Evolutionary conservation across 2,888 invertebrate species (phyloP).

Genomic region (Pandemis corylana): DNA sequence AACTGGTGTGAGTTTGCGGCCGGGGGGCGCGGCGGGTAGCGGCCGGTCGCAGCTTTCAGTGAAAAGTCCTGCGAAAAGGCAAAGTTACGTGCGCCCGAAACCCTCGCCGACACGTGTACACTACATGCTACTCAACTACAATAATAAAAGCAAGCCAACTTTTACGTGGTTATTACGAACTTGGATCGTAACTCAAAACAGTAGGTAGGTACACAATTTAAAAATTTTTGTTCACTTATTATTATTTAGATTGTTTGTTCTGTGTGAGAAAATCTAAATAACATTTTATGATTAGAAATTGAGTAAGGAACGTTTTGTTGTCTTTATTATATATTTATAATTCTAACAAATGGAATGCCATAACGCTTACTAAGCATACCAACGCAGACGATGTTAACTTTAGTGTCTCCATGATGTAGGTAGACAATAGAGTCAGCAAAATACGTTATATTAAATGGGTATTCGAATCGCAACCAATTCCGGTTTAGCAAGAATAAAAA

Average conservation of each 20-base stretch:
- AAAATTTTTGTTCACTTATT: background rate
- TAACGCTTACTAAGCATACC: background rate
- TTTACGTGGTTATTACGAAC: slow-evolving; percentile 37
- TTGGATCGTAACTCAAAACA: background rate
- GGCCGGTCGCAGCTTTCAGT: slow-evolving; percentile 63
- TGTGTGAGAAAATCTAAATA: background rate
- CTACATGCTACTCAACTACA: slow-evolving; percentile 55
- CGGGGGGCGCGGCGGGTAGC: slow-evolving; percentile 55
- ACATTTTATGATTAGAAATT: background rate
- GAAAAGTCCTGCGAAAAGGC: slow-evolving; percentile 67
- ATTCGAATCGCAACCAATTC: background rate
- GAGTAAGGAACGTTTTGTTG: background rate
- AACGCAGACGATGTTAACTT: background rate
- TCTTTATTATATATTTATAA: background rate
- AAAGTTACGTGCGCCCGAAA: slow-evolving; percentile 67
- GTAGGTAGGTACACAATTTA: background rate
- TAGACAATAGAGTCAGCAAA: background rate
- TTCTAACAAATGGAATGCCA: too few species aligned
- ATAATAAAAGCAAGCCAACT: slow-evolving; percentile 53
- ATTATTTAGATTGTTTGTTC: too few species aligned
- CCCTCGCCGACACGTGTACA: slow-evolving; percentile 60
- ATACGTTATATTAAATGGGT: background rate
- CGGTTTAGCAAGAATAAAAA: slow-evolving; percentile 4
- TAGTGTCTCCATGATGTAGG: background rate
- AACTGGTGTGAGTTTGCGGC: slow-evolving; percentile 61